phyloP scores from a whole-genome alignment of 2,113 vertebrate species.

The Myrmecobius fasciatus region DNA sequence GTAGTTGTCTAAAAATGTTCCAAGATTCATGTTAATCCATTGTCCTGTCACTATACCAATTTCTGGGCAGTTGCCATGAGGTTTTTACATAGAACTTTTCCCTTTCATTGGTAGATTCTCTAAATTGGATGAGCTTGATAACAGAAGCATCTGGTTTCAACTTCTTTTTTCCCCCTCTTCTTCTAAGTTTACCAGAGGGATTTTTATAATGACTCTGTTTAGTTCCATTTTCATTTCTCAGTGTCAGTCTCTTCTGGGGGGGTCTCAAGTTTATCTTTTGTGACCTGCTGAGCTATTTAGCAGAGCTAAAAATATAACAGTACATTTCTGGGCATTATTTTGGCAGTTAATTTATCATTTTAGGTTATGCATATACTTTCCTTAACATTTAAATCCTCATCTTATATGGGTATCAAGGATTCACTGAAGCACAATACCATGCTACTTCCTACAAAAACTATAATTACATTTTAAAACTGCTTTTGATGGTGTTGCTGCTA shows the following conservation, averaged over 20 bases:
- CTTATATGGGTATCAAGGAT: background rate
- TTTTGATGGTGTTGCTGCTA: background rate
- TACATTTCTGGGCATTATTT: constrained; percentile 55
- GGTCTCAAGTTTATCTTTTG: constrained; percentile 63
- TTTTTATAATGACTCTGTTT: constrained; percentile 72
- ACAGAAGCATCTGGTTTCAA: constrained; percentile 59
- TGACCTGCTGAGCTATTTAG: constrained; percentile 56
- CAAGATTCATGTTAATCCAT: constrained; percentile 42
- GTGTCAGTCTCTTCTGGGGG: constrained; percentile 63
- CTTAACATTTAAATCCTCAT: constrained; percentile 46
- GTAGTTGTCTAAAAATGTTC: background rate
- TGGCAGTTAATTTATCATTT: constrained; percentile 32
- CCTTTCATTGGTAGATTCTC: constrained; percentile 41
- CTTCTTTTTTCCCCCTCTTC: constrained; percentile 16
- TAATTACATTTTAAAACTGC: background rate
- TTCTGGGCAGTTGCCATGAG: constrained; percentile 34
- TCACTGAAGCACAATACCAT: background rate
- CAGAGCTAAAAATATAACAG: constrained; percentile 64
- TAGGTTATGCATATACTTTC: constrained; percentile 15
- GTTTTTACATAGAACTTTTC: constrained; percentile 39
- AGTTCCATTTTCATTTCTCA: constrained; percentile 75
- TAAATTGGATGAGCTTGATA: constrained; percentile 53
- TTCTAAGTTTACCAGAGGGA: constrained; percentile 62
- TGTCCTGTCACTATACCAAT: constrained; percentile 17
- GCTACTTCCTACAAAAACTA: constrained; percentile 19